Evolutionary conservation across 2,888 invertebrate genomes (phyloP).

Genomic region (Dryobotodes eremita): DNA sequence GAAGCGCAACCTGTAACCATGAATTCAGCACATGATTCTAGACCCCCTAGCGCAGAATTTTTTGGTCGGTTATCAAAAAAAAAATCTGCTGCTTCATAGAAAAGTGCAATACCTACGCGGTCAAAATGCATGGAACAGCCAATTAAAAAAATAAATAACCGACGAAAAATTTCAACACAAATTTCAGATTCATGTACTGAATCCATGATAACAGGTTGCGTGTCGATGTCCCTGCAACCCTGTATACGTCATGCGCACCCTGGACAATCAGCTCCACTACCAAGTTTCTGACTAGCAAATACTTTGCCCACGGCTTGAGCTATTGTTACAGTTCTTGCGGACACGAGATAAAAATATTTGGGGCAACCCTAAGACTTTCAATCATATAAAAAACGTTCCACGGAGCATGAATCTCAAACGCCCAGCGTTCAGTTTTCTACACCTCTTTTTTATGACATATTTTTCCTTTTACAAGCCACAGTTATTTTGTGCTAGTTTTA

Average conservation of each 20-base stretch:
- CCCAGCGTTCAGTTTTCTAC: slow-evolving; percentile 14
- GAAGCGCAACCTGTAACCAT: too few relatives aligned
- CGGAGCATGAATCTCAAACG: slow-evolving; percentile 11
- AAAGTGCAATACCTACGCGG: too few relatives aligned
- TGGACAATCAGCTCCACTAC: background rate
- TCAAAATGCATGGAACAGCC: too few relatives aligned
- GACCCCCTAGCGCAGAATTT: too few relatives aligned
- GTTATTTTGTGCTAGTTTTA: slow-evolving; percentile 44
- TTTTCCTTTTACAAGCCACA: slow-evolving; percentile 38
- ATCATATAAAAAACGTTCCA: slow-evolving; percentile 7
- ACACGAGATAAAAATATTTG: background rate
- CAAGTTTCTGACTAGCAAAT: background rate
- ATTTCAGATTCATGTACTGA: too few relatives aligned
- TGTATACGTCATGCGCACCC: background rate
- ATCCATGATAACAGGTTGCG: too few relatives aligned
- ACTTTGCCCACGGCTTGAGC: background rate
- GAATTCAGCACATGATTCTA: too few relatives aligned
- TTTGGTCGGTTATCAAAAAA: too few relatives aligned
- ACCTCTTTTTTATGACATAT: slow-evolving; percentile 45
- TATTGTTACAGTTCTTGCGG: background rate
- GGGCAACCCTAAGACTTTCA: slow-evolving; percentile 36
- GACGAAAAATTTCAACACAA: too few relatives aligned
- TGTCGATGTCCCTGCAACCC: too few relatives aligned
- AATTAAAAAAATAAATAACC: too few relatives aligned
- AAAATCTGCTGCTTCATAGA: too few relatives aligned